These are phyloP conservation scores for Parauchenoglanis punctatus DNA, from an alignment of 2,797 vertebrate genomes.

Conservation along the genomic window DNA sequence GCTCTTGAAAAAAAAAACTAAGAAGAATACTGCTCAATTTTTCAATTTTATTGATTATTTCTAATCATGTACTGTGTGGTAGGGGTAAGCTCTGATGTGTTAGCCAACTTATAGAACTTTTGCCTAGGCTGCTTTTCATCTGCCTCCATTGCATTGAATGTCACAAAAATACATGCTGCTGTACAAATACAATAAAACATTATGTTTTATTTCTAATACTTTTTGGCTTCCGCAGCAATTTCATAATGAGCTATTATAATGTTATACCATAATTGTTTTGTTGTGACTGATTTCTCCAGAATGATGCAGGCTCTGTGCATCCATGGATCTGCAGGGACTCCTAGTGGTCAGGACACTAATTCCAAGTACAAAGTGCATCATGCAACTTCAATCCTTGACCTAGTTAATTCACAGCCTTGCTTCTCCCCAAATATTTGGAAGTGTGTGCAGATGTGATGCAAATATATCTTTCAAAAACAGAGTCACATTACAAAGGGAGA, in stretches of 20 bases:
- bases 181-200: slow-evolving; percentile 62
- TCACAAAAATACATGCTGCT: slow-evolving; percentile 33
- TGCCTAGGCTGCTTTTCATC: slow-evolving; percentile 3
- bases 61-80: slow-evolving; percentile 8
- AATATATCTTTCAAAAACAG: slow-evolving; percentile 54
- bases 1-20: background rate
- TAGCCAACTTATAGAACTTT: background rate
- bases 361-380: slow-evolving; percentile 40
- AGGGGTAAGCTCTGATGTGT: background rate
- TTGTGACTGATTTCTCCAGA: slow-evolving; percentile 69
- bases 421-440: slow-evolving; percentile 58
- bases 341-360: slow-evolving; percentile 67
- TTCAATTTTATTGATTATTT: slow-evolving; percentile 16
- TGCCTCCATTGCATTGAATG: slow-evolving; percentile 2
- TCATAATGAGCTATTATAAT: slow-evolving; percentile 70
- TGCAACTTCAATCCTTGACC: slow-evolving; percentile 69
- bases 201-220: slow-evolving; percentile 73
- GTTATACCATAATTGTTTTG: slow-evolving; percentile 57
- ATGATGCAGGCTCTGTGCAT: slow-evolving; percentile 58
- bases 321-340: slow-evolving; percentile 73
- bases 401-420: slow-evolving; percentile 59
- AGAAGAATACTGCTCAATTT: background rate
- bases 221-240: slow-evolving; percentile 76
- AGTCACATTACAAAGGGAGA: slow-evolving; percentile 37
- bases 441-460: slow-evolving; percentile 57